These are phyloP conservation scores for Sebastes matsubarae DNA, from an alignment of 2,797 vertebrate genomes.

Conservation along the genomic window DNA sequence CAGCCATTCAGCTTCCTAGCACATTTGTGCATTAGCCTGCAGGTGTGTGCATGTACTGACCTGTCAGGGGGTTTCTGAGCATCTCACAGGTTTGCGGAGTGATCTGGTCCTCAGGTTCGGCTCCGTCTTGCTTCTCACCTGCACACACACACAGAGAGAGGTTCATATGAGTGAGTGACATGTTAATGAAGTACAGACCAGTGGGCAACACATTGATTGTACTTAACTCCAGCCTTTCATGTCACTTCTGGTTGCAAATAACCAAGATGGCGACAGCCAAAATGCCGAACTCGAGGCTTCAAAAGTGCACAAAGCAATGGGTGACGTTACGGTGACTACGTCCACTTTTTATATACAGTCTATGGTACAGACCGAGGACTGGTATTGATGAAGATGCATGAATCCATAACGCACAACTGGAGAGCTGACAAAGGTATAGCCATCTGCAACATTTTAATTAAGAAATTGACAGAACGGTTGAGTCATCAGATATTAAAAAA, in stretches of 20 bases:
- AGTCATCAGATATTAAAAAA: constrained; percentile 7
- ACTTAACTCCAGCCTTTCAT: too few species aligned
- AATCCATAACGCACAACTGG: background rate
- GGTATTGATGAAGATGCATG: background rate
- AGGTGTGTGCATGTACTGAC: constrained; percentile 35
- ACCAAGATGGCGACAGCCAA: too few species aligned
- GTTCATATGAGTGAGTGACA: background rate
- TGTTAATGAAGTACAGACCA: background rate
- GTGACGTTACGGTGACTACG: too few species aligned
- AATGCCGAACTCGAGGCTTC: too few species aligned
- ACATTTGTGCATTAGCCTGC: background rate
- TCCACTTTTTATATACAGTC: too few species aligned
- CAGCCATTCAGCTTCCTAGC: background rate
- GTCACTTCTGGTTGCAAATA: too few species aligned
- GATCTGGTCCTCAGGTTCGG: constrained; percentile 6
- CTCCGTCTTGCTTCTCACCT: constrained; percentile 40
- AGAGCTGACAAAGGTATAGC: background rate
- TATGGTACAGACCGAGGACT: background rate
- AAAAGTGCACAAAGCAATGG: too few species aligned
- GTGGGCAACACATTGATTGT: too few species aligned
- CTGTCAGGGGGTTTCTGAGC: constrained; percentile 48
- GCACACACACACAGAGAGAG: constrained; percentile 4
- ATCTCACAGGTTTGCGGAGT: constrained; percentile 54
- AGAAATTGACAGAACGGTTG: background rate
- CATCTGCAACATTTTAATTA: background rate